Percentiles rank a stretch among this genome's conserved stretches.
Evolutionary conservation across 2,888 invertebrate genomes (phyloP).

Genomic region (Rhyacophila evoluta): DNA sequence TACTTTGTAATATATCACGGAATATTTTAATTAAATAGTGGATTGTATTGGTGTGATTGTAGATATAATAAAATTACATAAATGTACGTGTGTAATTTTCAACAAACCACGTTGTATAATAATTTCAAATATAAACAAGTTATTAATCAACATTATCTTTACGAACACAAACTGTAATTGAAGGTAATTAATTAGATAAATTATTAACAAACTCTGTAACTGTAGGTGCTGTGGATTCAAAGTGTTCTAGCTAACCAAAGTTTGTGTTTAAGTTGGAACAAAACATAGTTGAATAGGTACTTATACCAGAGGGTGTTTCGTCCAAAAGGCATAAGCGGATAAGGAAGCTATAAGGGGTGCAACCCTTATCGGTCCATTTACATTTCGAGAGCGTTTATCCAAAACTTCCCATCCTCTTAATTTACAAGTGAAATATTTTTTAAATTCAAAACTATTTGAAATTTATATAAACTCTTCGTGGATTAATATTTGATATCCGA

Average conservation of each 20-base stretch:
- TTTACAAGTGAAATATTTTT: too few relatives aligned
- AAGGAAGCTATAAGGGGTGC: constrained; percentile 1
- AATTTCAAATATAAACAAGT: background rate
- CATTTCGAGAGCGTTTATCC: background rate
- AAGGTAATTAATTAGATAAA: background rate
- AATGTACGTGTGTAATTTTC: too few relatives aligned
- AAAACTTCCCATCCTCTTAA: background rate
- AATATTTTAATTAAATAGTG: too few relatives aligned
- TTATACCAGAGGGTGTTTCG: background rate
- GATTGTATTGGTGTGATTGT: too few relatives aligned
- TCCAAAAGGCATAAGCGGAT: constrained; percentile 11
- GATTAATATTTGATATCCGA: too few relatives aligned
- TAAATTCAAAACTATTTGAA: too few relatives aligned
- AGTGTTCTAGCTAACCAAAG: background rate
- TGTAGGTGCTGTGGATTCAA: background rate
- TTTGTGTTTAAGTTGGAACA: background rate
- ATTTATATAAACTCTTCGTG: too few relatives aligned
- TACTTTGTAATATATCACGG: too few relatives aligned
- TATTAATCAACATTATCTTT: background rate
- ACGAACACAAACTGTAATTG: background rate
- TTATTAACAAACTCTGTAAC: background rate
- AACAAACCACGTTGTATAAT: too few relatives aligned
- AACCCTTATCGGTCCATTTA: constrained; percentile 35
- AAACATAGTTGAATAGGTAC: constrained; percentile 7
- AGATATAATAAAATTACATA: too few relatives aligned